These are phyloP conservation scores for Leptobrachium leishanense DNA, from an alignment of 2,113 vertebrate species.

Conservation along the genomic window DNA sequence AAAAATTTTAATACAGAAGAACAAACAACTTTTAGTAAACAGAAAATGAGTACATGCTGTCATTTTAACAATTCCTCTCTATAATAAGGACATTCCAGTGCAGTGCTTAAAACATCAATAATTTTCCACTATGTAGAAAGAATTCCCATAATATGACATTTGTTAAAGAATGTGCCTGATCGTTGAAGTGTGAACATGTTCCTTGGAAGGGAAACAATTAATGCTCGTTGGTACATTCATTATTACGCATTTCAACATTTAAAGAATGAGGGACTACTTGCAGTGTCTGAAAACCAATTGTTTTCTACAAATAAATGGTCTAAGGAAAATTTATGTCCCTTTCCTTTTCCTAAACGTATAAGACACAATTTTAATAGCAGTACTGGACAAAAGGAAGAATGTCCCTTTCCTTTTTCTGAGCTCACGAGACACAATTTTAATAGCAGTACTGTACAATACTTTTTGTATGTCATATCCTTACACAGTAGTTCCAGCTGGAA, in stretches of 20 bases:
- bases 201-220: slow-evolving; percentile 25
- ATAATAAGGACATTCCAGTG: background rate
- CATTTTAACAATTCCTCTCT: background rate
- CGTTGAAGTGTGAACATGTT: slow-evolving; percentile 36
- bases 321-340: background rate
- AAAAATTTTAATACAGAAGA: background rate
- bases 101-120: background rate
- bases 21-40: background rate
- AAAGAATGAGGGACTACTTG: background rate
- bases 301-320: slow-evolving; percentile 6
- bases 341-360: slow-evolving; percentile 10
- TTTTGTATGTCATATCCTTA: no score
- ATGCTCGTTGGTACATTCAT: slow-evolving; percentile 29
- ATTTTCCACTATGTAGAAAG: slow-evolving; percentile 18
- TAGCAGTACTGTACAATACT: background rate
- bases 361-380: slow-evolving; percentile 5
- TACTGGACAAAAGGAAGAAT: background rate
- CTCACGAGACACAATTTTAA: background rate
- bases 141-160: background rate
- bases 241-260: slow-evolving; percentile 1
- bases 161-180: background rate
- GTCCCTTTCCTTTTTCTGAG: no score
- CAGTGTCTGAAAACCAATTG: slow-evolving; percentile 9
- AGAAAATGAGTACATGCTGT: background rate
- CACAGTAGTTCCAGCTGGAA: no score